Evolutionary conservation across 2,888 invertebrate species (phyloP).

Genomic region (Colletes collaris): DNA sequence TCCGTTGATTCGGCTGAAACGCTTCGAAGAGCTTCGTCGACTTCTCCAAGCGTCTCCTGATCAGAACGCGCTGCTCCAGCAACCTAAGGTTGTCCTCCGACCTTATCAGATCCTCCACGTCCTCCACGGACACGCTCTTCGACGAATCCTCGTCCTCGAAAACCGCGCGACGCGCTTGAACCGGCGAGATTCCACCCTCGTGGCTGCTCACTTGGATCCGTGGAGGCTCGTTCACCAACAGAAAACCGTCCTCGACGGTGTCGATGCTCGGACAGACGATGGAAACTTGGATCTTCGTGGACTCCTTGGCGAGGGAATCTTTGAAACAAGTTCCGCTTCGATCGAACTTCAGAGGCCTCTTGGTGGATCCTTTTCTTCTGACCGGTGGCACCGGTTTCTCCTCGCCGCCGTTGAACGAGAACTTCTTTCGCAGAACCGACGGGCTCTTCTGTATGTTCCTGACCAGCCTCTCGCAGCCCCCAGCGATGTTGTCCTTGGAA

Average conservation of each 20-base stretch:
- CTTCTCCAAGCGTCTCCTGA: constrained; percentile 39
- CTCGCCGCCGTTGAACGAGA: constrained; percentile 61
- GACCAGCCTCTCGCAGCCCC: constrained; percentile 73
- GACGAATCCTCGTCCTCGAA: constrained; percentile 55
- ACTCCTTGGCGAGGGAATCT: background rate
- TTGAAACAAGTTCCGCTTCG: background rate
- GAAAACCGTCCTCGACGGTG: constrained; percentile 24
- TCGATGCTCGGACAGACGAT: background rate
- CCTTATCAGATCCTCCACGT: constrained; percentile 76
- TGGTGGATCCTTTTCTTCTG: constrained; percentile 58
- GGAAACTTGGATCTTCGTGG: background rate
- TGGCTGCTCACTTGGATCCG: background rate
- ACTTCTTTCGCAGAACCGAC: constrained; percentile 64
- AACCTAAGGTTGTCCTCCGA: constrained; percentile 72
- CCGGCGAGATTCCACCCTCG: background rate
- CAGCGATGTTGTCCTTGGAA: constrained; percentile 71
- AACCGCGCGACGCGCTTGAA: background rate
- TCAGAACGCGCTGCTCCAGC: constrained; percentile 63
- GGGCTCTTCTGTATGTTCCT: constrained; percentile 74
- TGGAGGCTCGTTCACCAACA: constrained; percentile 7
- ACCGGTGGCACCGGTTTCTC: constrained; percentile 65
- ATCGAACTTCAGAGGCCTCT: constrained; percentile 5
- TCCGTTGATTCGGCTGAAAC: background rate
- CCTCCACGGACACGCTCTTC: constrained; percentile 74
- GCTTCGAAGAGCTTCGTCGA: constrained; percentile 7